Percentiles rank a stretch among this genome's conserved stretches.
These are phyloP conservation scores for Porphyrio hochstetteri DNA, from an alignment of 2,113 vertebrate species.

Conservation along the genomic window DNA sequence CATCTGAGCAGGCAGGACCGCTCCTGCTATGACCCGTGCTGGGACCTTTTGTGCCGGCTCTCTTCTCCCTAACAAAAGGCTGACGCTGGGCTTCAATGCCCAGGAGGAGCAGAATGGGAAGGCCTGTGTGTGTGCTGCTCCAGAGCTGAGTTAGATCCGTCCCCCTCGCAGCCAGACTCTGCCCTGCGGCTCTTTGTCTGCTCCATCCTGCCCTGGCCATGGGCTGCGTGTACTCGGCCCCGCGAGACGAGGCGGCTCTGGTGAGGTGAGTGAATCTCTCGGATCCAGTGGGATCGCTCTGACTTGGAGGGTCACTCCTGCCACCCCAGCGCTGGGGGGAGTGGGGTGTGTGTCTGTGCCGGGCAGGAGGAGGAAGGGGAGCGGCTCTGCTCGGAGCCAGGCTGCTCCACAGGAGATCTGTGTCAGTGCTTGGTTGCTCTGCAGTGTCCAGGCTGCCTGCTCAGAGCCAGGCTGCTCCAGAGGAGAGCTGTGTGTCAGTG, in stretches of 20 bases:
- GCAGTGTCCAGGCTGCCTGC: accelerated
- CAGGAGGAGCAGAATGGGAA: conserved; percentile 26
- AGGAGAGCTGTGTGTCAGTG: background rate
- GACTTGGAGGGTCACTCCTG: accelerated
- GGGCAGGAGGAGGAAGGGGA: background rate
- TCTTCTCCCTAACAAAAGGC: conserved; percentile 59
- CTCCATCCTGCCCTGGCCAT: conserved; percentile 59
- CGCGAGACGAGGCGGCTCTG: conserved; percentile 74
- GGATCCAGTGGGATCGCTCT: background rate
- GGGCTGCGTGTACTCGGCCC: conserved; percentile 89
- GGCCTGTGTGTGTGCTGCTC: background rate
- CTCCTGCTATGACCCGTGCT: conserved; percentile 31
- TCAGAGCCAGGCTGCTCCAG: background rate
- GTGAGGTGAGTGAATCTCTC: conserved; percentile 82
- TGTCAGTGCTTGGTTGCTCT: accelerated
- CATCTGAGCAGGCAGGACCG: background rate
- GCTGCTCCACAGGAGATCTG: background rate
- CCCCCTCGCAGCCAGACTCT: background rate
- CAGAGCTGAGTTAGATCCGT: conserved; percentile 18
- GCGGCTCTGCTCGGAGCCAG: background rate
- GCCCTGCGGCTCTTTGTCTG: conserved; percentile 44
- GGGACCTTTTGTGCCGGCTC: conserved; percentile 48
- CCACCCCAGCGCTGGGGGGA: background rate
- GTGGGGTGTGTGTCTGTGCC: background rate
- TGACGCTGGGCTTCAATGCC: conserved; percentile 4